phyloP scores from a whole-genome alignment of 2,888 invertebrate genomes.

The Chydorus sphaericus region DNA sequence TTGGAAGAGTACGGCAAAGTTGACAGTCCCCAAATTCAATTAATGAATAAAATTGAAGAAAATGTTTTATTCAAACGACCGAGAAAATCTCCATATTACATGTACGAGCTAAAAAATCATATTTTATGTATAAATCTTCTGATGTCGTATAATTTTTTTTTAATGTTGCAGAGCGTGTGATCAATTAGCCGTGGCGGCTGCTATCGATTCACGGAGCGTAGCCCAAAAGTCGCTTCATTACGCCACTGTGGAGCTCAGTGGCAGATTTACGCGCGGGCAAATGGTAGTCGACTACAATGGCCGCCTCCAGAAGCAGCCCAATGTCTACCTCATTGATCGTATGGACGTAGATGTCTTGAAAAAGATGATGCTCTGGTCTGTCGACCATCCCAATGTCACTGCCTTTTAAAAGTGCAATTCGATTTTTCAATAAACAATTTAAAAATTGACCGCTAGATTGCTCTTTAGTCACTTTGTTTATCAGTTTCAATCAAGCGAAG shows the following conservation, averaged over 20 bases:
- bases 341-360: slow-evolving; percentile 36
- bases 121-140: too few species aligned
- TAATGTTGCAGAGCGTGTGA: slow-evolving; percentile 24
- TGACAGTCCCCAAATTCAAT: slow-evolving; percentile 23
- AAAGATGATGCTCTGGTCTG: slow-evolving; percentile 27
- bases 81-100: too few species aligned
- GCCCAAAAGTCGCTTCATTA: slow-evolving; percentile 12
- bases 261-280: slow-evolving; percentile 28
- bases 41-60: slow-evolving; percentile 26
- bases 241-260: slow-evolving; percentile 28
- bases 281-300: slow-evolving; percentile 27
- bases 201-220: slow-evolving; percentile 22
- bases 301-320: slow-evolving; percentile 21
- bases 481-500: too few species aligned
- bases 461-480: too few species aligned
- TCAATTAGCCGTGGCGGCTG: slow-evolving; percentile 26
- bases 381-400: slow-evolving; percentile 2
- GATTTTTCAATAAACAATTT: too few species aligned
- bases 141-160: too few species aligned
- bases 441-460: too few species aligned
- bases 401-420: too few species aligned
- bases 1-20: slow-evolving; percentile 25
- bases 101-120: too few species aligned
- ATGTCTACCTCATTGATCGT: slow-evolving; percentile 33
- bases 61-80: slow-evolving; percentile 18